These are phyloP conservation scores for Acinonyx jubatus DNA, from an alignment of 2,113 vertebrate genomes.

Conservation along the genomic window DNA sequence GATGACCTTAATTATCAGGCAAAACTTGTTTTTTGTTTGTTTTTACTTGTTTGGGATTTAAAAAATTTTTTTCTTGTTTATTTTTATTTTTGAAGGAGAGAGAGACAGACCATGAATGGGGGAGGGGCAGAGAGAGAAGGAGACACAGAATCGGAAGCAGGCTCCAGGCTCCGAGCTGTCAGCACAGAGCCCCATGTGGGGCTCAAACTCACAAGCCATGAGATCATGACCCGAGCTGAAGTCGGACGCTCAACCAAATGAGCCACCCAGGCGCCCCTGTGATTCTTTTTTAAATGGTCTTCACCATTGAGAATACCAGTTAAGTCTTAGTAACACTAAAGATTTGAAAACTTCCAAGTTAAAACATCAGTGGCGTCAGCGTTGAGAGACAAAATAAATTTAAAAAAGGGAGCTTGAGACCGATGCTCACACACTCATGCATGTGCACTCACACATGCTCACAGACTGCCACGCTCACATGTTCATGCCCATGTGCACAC, in stretches of 20 bases:
- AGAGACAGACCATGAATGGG: too few species aligned
- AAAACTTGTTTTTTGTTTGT: background rate
- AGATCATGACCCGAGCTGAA: too few species aligned
- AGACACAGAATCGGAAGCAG: too few species aligned
- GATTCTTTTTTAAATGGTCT: background rate
- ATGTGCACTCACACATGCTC: fast-evolving
- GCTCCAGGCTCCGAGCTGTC: too few species aligned
- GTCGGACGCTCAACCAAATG: too few species aligned
- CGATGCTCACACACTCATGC: fast-evolving
- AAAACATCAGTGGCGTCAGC: background rate
- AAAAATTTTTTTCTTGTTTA: too few species aligned
- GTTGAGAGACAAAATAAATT: background rate
- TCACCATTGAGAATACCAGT: background rate
- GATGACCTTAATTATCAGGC: background rate
- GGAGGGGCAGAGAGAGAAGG: too few species aligned
- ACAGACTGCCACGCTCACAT: fast-evolving
- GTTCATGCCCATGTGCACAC: too few species aligned
- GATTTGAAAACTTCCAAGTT: background rate
- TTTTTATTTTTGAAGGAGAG: too few species aligned
- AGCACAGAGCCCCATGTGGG: too few species aligned
- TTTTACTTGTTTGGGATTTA: background rate
- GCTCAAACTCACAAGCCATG: too few species aligned
- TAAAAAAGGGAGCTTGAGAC: background rate
- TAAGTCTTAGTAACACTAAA: background rate
- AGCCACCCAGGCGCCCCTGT: too few species aligned